Percentiles rank a stretch among this genome's conserved stretches.
These are phyloP conservation scores for Pristionchus entomophagus DNA, from an alignment of 2,888 invertebrate genomes.

Conservation along the genomic window DNA sequence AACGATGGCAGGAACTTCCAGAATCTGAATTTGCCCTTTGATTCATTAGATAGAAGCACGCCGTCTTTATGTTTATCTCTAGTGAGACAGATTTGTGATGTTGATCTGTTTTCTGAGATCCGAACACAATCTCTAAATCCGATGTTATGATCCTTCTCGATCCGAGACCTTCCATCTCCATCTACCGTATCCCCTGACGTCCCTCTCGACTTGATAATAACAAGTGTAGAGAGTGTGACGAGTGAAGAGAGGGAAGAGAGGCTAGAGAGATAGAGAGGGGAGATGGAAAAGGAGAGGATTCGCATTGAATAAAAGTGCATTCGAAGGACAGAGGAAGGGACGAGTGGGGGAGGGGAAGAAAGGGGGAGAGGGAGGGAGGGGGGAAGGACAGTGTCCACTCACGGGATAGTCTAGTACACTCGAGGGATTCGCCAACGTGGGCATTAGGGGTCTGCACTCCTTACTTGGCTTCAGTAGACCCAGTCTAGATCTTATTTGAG, in stretches of 20 bases:
- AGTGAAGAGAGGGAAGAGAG: not conserved
- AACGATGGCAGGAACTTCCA: constrained; percentile 96
- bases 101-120: no score
- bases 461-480: no score
- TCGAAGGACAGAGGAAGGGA: not conserved
- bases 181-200: constrained; percentile 2
- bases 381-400: not conserved
- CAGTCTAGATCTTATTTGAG: no score
- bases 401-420: not conserved
- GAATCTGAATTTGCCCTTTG: constrained; percentile 80
- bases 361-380: not conserved
- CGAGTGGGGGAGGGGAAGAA: not conserved
- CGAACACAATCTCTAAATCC: not conserved
- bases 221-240: not conserved
- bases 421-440: no score
- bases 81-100: not conserved
- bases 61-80: not conserved
- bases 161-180: not conserved
- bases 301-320: not conserved
- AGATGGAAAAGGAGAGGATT: constrained; percentile 3
- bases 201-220: constrained; percentile 11
- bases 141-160: not conserved
- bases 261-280: constrained; percentile 30
- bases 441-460: no score
- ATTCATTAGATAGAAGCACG: no score